Conservation (phyloP, 2,113 vertebrate genomes). For the Odobenus rosmarus region DNA sequence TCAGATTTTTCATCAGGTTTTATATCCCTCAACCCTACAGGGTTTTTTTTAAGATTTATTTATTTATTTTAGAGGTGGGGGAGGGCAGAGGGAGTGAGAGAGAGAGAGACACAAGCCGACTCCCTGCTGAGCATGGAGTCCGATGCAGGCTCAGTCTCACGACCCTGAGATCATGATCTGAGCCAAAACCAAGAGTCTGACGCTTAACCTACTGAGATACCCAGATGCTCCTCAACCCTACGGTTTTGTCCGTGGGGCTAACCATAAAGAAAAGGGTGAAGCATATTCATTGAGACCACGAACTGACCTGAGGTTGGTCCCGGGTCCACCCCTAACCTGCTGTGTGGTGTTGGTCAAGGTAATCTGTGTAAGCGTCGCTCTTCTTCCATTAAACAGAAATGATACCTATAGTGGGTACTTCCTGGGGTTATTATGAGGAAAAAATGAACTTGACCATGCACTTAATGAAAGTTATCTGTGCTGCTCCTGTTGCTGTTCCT, state of each 20-base stretch:
- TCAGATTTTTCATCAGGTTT: not conserved
- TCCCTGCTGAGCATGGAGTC: not conserved
- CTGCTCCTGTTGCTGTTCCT: not conserved
- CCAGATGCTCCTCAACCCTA: not conserved
- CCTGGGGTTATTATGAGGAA: not conserved
- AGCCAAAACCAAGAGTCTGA: not conserved
- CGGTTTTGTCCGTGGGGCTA: not conserved
- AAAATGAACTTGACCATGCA: not conserved
- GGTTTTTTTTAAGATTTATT: not conserved
- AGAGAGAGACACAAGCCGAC: not conserved
- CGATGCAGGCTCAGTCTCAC: accelerated
- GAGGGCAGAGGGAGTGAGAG: not conserved
- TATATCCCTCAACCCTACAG: not conserved
- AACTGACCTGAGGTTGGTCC: not conserved
- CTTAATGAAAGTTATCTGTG: not conserved
- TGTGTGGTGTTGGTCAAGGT: not conserved
- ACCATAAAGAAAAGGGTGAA: not conserved
- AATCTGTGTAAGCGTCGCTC: not conserved
- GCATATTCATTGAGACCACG: not conserved
- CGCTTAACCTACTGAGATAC: not conserved
- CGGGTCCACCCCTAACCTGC: no score
- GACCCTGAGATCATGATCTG: not conserved
- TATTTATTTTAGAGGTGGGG: not conserved
- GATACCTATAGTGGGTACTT: not conserved
- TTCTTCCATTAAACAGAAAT: not conserved